phyloP scores from a whole-genome alignment of 2,797 vertebrate genomes.

The Scolopax rusticola region DNA sequence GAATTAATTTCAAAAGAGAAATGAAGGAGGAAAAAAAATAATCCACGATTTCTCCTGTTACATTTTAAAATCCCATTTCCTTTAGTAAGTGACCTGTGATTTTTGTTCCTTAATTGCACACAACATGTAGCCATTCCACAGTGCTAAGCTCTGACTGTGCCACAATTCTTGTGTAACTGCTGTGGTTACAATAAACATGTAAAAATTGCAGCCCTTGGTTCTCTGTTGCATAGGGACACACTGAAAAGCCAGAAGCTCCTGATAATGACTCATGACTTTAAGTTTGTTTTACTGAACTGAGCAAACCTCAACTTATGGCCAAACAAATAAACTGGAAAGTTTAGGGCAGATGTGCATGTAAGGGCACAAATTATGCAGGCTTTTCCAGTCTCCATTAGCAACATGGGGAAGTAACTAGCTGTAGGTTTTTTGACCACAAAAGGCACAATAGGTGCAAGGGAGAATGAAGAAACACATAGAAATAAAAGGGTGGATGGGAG shows the following conservation, averaged over 20 bases:
- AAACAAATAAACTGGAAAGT: slow-evolving; percentile 45
- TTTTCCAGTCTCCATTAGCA: background rate
- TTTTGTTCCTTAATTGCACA: background rate
- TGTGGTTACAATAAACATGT: background rate
- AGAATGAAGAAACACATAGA: background rate
- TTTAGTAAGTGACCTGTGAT: background rate
- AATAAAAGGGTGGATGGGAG: background rate
- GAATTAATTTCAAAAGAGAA: background rate
- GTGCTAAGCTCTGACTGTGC: background rate
- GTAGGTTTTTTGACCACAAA: background rate
- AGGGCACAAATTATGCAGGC: slow-evolving; percentile 30
- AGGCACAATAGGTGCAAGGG: background rate
- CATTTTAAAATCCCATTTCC: background rate
- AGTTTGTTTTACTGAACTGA: slow-evolving; percentile 24
- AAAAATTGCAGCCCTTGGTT: slow-evolving; percentile 46
- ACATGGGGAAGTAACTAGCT: background rate
- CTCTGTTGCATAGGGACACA: slow-evolving; percentile 17
- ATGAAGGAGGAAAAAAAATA: background rate
- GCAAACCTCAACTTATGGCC: background rate
- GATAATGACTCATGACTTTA: slow-evolving; percentile 52
- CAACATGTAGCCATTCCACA: background rate
- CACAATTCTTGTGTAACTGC: background rate
- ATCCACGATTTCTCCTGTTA: background rate
- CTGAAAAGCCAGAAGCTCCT: slow-evolving; percentile 61
- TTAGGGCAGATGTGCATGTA: background rate